Conservation (phyloP, 2,797 vertebrate genomes). For the Vespertilio murinus region DNA sequence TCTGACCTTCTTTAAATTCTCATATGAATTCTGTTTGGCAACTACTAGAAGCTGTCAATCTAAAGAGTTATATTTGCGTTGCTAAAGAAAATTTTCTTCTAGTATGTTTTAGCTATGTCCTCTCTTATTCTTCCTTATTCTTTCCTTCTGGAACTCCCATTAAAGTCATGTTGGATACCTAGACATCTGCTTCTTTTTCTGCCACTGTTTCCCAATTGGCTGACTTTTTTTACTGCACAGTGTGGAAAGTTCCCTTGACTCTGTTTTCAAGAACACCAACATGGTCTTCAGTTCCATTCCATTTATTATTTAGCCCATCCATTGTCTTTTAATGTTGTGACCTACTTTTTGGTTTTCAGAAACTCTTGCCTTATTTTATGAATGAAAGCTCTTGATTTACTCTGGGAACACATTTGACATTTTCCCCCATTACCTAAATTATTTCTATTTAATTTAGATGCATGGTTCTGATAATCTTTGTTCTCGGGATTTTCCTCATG, state of each 20-base stretch:
- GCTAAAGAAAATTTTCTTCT: not conserved
- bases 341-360: slow-evolving; percentile 8
- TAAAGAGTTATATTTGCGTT: not conserved
- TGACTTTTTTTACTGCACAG: not conserved
- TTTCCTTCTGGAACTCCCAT: not conserved
- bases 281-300: not conserved
- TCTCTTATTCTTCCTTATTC: not conserved
- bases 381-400: not conserved
- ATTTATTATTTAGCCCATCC: not conserved
- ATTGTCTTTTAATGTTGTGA: not conserved
- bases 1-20: not conserved
- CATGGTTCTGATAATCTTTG: not conserved
- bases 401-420: not conserved
- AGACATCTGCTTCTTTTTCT: not conserved
- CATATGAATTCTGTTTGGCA: not conserved
- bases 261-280: not conserved
- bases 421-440: not conserved
- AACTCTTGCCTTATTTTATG: not conserved
- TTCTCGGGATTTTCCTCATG: not conserved
- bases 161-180: not conserved
- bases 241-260: not conserved
- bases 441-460: not conserved
- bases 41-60: not conserved
- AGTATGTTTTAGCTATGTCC: not conserved
- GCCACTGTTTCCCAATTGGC: not conserved